These are phyloP conservation scores for Prinia subflava DNA, from an alignment of 2,113 vertebrate genomes.

Conservation along the genomic window DNA sequence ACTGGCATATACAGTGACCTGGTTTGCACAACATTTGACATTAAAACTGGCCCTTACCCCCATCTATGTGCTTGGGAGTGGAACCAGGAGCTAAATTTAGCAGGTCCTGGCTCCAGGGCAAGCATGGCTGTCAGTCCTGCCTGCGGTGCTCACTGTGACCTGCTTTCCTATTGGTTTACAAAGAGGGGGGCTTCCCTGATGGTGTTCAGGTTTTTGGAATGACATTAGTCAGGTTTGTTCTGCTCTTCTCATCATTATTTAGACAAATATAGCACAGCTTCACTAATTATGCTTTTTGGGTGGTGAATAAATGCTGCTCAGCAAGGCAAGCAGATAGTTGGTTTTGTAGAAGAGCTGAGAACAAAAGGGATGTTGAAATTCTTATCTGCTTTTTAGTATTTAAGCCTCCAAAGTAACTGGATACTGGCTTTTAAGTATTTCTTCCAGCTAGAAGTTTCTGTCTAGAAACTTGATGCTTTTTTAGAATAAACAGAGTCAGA, in stretches of 20 bases:
- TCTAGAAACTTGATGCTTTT: background rate
- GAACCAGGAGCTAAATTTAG: slow-evolving; percentile 40
- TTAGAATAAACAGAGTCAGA: background rate
- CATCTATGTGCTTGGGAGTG: slow-evolving; percentile 17
- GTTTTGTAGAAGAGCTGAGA: background rate
- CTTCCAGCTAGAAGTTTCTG: background rate
- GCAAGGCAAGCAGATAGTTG: background rate
- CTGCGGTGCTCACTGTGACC: fast-evolving
- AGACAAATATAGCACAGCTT: background rate
- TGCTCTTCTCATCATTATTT: background rate
- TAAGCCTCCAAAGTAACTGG: background rate
- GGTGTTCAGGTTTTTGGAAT: background rate
- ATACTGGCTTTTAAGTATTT: background rate
- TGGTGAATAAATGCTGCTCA: background rate
- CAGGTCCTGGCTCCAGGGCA: background rate
- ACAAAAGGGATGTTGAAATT: background rate
- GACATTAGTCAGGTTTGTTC: background rate
- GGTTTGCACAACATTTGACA: background rate
- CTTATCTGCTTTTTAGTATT: background rate
- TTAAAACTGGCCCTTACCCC: background rate
- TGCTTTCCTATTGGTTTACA: background rate
- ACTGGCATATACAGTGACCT: background rate
- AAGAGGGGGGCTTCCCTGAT: background rate
- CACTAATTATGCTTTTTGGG: background rate
- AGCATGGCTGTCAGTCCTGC: background rate